A percentile compares a stretch with the other conserved stretches of the same genome.
Conservation (phyloP, 2,113 vertebrate species). For the Amia ocellicauda region DNA sequence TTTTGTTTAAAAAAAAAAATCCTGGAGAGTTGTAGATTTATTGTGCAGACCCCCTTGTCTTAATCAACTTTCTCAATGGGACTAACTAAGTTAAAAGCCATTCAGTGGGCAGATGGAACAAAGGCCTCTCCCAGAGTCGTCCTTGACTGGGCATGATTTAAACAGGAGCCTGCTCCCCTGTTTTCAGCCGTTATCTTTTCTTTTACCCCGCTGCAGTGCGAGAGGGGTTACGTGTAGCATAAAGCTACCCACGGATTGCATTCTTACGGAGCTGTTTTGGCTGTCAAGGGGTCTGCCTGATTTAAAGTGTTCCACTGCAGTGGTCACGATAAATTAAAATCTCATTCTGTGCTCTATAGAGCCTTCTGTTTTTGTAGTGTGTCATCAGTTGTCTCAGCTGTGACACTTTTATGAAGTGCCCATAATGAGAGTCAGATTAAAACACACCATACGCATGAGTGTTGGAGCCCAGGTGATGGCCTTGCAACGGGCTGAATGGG, state of each 20-base stretch:
- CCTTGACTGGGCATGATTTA: conserved; percentile 94
- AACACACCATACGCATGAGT: conserved; percentile 73
- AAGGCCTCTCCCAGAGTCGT: conserved; percentile 86
- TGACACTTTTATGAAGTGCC: conserved; percentile 98
- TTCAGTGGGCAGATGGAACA: conserved; percentile 81
- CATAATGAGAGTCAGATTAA: conserved; percentile 97
- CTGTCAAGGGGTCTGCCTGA: conserved; percentile 88
- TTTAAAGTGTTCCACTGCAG: conserved; percentile 83
- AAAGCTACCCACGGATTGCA: conserved; percentile 79
- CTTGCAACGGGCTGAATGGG: conserved; percentile 60
- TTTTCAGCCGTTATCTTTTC: conserved; percentile 74
- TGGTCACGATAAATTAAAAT: conserved; percentile 87
- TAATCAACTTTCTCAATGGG: conserved; percentile 94
- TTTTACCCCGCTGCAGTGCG: conserved; percentile 74
- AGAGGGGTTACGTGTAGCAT: conserved; percentile 78
- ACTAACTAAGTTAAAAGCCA: conserved; percentile 85
- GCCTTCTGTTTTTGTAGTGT: conserved; percentile 83
- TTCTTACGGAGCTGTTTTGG: conserved; percentile 78
- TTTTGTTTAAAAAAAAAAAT: conserved; percentile 68
- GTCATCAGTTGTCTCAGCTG: conserved; percentile 80
- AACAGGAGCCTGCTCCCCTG: conserved; percentile 79
- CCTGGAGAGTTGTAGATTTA: conserved; percentile 93
- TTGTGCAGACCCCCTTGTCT: conserved; percentile 71
- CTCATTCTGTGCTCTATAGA: conserved; percentile 86
- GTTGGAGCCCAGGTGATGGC: conserved; percentile 58